Evolutionary conservation across 2,113 vertebrate genomes (phyloP).

Genomic region (Alethe castanea): DNA sequence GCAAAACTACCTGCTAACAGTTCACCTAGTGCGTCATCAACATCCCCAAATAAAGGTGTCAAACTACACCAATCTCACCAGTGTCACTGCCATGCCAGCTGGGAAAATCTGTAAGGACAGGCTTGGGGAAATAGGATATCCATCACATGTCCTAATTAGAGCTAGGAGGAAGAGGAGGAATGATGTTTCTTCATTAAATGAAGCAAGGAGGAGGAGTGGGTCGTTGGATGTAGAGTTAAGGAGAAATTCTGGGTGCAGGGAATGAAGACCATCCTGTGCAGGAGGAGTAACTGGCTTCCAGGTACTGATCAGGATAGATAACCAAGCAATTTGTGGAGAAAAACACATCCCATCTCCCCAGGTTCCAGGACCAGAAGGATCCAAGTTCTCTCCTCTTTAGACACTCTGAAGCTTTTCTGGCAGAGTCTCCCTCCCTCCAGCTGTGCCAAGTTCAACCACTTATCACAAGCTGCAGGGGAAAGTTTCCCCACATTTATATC

Average conservation of each 20-base stretch:
- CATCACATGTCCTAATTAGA: not conserved
- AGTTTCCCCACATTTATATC: constrained; percentile 50
- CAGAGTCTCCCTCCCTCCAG: not conserved
- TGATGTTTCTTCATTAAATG: not conserved
- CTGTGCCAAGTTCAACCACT: constrained; percentile 46
- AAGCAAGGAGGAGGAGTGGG: not conserved
- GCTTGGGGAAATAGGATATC: not conserved
- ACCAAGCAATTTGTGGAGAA: not conserved
- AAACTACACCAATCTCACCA: not conserved
- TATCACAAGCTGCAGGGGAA: constrained; percentile 43
- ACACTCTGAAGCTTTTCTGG: constrained; percentile 21
- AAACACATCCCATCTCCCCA: not conserved
- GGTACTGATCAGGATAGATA: not conserved
- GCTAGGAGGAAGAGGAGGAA: not conserved
- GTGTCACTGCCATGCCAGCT: not conserved
- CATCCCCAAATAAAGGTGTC: constrained; percentile 25
- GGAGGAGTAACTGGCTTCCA: not conserved
- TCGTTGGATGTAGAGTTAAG: not conserved
- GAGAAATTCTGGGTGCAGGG: not conserved
- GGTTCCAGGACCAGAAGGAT: constrained; percentile 17
- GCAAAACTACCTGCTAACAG: constrained; percentile 35
- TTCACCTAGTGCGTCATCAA: not conserved
- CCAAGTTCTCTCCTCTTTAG: constrained; percentile 32
- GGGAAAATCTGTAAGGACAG: not conserved
- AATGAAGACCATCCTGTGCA: not conserved